These are phyloP conservation scores for Grantiella picta DNA, from an alignment of 2,113 vertebrate genomes.

Conservation along the genomic window DNA sequence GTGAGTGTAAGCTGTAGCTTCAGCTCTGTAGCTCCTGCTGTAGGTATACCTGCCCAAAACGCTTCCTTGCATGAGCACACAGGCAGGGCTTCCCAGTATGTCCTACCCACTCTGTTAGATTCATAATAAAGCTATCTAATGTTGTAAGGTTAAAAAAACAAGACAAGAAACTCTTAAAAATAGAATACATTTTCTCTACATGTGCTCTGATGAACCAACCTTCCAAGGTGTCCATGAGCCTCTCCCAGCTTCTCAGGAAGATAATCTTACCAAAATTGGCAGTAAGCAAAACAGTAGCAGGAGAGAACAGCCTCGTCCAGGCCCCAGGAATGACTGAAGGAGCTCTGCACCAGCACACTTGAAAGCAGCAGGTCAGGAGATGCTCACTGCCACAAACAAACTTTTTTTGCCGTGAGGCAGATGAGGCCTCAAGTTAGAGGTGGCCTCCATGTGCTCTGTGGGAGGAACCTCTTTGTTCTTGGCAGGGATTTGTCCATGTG, in stretches of 20 bases:
- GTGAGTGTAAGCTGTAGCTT: background rate
- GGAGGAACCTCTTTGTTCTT: background rate
- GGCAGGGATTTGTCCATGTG: rapidly evolving
- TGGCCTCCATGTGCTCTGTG: background rate
- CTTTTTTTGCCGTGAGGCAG: background rate
- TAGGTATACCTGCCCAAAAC: background rate
- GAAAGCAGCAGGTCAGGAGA: background rate
- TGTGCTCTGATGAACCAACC: background rate
- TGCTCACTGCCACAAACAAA: background rate
- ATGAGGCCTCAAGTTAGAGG: background rate
- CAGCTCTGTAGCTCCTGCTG: background rate
- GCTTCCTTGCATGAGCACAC: background rate
- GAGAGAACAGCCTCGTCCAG: background rate
- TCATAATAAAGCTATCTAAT: background rate
- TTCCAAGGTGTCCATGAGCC: background rate
- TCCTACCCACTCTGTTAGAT: background rate
- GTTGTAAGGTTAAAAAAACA: background rate
- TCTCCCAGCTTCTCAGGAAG: background rate
- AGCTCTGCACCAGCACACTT: rapidly evolving
- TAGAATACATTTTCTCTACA: background rate
- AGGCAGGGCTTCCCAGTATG: background rate
- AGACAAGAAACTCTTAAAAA: background rate
- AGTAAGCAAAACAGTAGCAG: background rate
- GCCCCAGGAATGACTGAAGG: rapidly evolving
- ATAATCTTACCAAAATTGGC: background rate